Percentiles rank a stretch among this genome's conserved stretches.
These are phyloP conservation scores for Limosa lapponica DNA, from an alignment of 2,797 vertebrate species.

Conservation along the genomic window DNA sequence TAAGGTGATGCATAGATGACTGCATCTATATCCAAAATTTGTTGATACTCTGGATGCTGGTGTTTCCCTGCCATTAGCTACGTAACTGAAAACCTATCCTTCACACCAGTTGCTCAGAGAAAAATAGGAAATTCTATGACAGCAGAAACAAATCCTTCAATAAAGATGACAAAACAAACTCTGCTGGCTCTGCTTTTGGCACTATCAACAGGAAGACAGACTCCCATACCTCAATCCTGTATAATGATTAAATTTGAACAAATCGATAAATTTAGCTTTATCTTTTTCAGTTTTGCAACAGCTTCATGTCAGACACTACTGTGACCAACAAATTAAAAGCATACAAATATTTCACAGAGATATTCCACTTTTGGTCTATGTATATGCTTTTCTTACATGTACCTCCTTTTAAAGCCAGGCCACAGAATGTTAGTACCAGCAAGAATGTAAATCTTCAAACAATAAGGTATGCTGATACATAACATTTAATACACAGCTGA, in stretches of 20 bases:
- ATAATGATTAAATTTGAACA: neutral
- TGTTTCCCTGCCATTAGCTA: neutral
- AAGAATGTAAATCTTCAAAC: conserved; percentile 21
- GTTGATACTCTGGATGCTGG: neutral
- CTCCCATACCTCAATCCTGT: neutral
- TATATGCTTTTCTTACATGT: neutral
- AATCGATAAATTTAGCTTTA: neutral
- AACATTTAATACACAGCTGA: neutral
- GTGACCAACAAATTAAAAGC: neutral
- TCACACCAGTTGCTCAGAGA: neutral
- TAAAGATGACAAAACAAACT: neutral
- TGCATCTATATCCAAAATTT: neutral
- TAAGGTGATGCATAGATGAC: neutral
- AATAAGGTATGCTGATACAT: neutral
- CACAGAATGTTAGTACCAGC: neutral
- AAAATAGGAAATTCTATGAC: neutral
- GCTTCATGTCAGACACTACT: neutral
- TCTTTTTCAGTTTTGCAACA: neutral
- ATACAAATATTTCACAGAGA: neutral
- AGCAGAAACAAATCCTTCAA: neutral
- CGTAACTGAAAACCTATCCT: neutral
- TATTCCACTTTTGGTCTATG: neutral
- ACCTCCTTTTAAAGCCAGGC: neutral
- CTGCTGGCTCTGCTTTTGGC: neutral
- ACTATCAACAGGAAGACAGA: neutral